A percentile compares a stretch with the other conserved stretches of the same genome.
These are phyloP conservation scores for Zapornia atra DNA, from an alignment of 2,113 vertebrate genomes.

Conservation along the genomic window DNA sequence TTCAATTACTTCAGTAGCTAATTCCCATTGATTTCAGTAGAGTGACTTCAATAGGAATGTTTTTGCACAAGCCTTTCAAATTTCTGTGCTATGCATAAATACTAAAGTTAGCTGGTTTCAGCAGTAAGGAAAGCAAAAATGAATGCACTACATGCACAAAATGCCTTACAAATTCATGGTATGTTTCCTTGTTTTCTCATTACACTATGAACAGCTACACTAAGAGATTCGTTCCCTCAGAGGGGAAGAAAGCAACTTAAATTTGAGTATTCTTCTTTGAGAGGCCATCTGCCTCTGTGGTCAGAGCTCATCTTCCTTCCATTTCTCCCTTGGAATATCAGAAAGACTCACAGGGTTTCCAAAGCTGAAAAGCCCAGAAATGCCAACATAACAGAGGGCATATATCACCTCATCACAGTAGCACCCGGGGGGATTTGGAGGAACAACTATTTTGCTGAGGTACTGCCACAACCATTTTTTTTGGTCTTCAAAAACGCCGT, in stretches of 20 bases:
- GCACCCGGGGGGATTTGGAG: not conserved
- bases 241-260: not conserved
- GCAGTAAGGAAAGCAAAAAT: not conserved
- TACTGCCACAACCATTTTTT: not conserved
- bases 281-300: not conserved
- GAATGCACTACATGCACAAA: not conserved
- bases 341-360: not conserved
- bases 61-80: not conserved
- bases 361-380: not conserved
- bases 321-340: not conserved
- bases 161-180: not conserved
- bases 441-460: not conserved
- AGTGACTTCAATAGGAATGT: not conserved
- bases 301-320: not conserved
- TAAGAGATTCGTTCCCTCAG: not conserved
- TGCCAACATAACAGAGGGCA: accelerated
- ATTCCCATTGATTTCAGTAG: not conserved
- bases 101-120: not conserved
- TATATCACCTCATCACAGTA: not conserved
- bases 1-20: not conserved
- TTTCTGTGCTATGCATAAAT: not conserved
- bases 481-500: not conserved
- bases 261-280: not conserved
- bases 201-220: not conserved
- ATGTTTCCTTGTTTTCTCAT: not conserved